A percentile compares a stretch with the other conserved stretches of the same genome.
Evolutionary conservation across 2,797 vertebrate genomes (phyloP).

Genomic region (Salarias fasciatus): DNA sequence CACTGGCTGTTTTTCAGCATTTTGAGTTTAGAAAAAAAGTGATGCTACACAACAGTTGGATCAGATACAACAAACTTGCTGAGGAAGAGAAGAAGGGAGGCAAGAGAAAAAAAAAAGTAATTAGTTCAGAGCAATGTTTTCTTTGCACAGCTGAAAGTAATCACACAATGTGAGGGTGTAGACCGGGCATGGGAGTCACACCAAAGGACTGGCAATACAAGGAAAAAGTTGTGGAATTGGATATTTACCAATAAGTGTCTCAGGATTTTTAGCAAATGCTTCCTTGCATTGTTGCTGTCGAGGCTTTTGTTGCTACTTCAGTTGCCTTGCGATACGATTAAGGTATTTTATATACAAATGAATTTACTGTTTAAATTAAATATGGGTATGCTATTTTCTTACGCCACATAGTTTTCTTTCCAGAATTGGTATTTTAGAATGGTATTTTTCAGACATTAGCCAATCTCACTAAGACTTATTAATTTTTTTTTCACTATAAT

Average conservation of each 20-base stretch:
- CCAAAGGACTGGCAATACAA: neutral
- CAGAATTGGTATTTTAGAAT: too few relatives aligned
- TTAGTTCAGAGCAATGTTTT: constrained; percentile 18
- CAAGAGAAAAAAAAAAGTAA: constrained; percentile 3
- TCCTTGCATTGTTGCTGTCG: constrained; percentile 4
- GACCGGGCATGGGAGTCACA: constrained; percentile 7
- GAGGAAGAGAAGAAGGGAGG: neutral
- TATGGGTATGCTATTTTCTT: too few relatives aligned
- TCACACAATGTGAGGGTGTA: constrained; percentile 3
- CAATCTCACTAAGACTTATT: too few relatives aligned
- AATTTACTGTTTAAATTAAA: neutral
- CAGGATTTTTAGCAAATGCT: constrained; percentile 2
- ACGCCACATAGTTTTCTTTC: too few relatives aligned
- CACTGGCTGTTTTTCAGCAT: too few relatives aligned
- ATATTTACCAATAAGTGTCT: constrained; percentile 5
- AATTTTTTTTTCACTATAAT: too few relatives aligned
- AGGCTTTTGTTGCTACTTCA: neutral
- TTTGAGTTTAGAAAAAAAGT: neutral
- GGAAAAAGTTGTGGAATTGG: constrained; percentile 23
- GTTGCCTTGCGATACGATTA: too few relatives aligned
- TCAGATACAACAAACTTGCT: constrained; percentile 7
- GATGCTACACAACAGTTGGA: neutral
- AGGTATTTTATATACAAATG: neutral
- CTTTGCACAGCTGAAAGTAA: constrained; percentile 17
- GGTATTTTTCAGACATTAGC: too few relatives aligned